Base-by-base conservation (phyloP, 2,113 vertebrate species). In the Odocoileus virginianus region DNA sequence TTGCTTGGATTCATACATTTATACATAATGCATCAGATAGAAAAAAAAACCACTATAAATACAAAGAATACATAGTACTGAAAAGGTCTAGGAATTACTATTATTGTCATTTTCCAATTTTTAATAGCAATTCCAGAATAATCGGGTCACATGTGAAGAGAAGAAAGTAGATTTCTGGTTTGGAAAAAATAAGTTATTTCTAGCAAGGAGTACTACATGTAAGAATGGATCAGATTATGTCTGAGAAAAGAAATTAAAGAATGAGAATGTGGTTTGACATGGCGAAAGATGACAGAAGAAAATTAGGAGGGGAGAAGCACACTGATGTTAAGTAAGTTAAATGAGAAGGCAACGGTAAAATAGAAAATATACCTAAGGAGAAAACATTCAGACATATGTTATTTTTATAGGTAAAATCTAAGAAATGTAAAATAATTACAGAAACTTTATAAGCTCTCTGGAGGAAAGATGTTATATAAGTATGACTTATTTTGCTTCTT, bases 401-500 rank as follows among this genome's bases (percentile, higher is more conserved):
- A 95, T 71, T 96, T 97, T 96, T 89, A 9, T 47, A 90, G 87
- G 55, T 83, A 47, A 94, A 95, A 81, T 91, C 85, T 84, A 30
- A 58, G 40, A 96, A 97, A 93, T 85, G 36, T 58, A 64, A 93
- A 96, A 85, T 96, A 91, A 94, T 43, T 95, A 27, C 91, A 19
- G 17, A 91, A 45, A 61, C 16, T 27, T 94, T 84, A 79, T 81
- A 71, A 85, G 40, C 17, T 85, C 45, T 81, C 85, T 71, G 36
- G 28, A 81, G 57, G 52, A 97, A 95, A 88, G 9, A 40, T 93
- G 40, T 91, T 96, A 97, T 57, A 64, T 95, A 97, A 97, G 58
- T 93, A 40, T 96, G 82, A 88, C 45, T 96, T 96, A 86, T 83
- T 97, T 89, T 92, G 76, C 30, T 95, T 95, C 47, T 89, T 97